A percentile compares a stretch with the other conserved stretches of the same genome.
Evolutionary conservation across 30 jellyfish, hydroid and myxozoan species (phyloP).

Genomic region (Morbakka virulenta): DNA sequence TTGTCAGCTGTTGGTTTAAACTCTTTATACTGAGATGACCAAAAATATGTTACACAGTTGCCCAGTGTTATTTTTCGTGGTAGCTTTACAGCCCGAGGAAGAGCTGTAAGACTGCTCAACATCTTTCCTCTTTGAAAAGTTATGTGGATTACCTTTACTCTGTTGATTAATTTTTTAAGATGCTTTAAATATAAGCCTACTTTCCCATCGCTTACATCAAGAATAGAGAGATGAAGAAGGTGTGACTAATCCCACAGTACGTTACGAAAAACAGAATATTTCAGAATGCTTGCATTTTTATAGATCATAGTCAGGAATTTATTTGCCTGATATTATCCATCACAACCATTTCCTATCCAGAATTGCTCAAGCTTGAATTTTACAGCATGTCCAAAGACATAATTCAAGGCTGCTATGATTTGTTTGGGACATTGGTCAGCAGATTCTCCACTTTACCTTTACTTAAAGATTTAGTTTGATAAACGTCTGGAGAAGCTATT

Average conservation of each 20-base stretch:
- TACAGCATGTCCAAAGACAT: background rate
- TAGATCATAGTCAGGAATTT: background rate
- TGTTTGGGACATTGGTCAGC: background rate
- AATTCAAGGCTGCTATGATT: background rate
- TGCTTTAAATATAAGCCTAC: background rate
- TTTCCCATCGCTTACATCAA: background rate
- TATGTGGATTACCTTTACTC: constrained; percentile 6
- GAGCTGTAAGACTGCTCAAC: constrained; percentile 3
- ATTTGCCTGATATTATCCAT: constrained; percentile 11
- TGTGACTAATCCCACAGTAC: constrained; percentile 1
- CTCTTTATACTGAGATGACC: constrained; percentile 8
- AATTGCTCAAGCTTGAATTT: background rate
- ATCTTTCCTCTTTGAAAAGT: constrained; percentile 16
- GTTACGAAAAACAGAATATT: background rate
- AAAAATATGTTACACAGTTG: constrained; percentile 6
- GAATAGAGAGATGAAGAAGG: background rate
- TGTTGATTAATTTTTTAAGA: background rate
- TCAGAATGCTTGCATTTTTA: background rate
- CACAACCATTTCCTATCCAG: constrained; percentile 29
- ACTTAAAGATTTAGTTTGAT: background rate
- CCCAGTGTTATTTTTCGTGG: constrained; percentile 14
- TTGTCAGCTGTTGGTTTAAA: background rate
- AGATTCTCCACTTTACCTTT: background rate
- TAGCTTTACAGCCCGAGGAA: background rate
- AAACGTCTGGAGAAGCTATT: background rate